Evolutionary conservation across 2,113 vertebrate species (phyloP).

Genomic region (Furnarius figulus): DNA sequence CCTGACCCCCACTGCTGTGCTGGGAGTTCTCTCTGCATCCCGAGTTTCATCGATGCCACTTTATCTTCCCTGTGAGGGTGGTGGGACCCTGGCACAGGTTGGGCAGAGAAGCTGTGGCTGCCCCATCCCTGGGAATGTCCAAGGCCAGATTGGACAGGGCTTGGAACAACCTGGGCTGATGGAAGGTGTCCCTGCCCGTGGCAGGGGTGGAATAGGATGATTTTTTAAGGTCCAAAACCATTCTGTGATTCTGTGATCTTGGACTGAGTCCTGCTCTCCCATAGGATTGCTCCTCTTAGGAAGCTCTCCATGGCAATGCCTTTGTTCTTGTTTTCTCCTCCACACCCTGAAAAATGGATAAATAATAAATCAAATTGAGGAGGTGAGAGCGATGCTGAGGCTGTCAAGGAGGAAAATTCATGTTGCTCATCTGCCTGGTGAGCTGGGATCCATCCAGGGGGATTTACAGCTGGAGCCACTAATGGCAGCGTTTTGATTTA

Average conservation of each 20-base stretch:
- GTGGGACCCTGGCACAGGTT: not conserved
- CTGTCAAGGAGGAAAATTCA: not conserved
- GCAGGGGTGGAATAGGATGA: not conserved
- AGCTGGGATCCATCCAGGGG: not conserved
- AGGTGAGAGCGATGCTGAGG: not conserved
- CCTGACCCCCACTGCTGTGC: not conserved
- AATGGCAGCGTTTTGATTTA: not conserved
- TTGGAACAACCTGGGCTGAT: not conserved
- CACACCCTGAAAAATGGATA: not conserved
- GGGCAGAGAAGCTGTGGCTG: not conserved
- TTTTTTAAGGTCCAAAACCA: not conserved
- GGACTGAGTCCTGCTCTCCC: not conserved
- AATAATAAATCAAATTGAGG: not conserved
- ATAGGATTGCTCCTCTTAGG: not conserved
- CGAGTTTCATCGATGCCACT: accelerated
- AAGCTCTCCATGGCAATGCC: not conserved
- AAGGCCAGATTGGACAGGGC: not conserved
- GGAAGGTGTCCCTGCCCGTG: not conserved
- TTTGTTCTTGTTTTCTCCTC: not conserved
- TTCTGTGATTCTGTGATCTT: not conserved
- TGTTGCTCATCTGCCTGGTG: not conserved
- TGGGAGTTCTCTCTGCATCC: not conserved
- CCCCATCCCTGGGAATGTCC: not conserved
- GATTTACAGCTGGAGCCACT: not conserved
- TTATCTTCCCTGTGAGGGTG: not conserved